Conservation (phyloP, 2,113 vertebrate genomes). For the Leiothrix lutea region DNA sequence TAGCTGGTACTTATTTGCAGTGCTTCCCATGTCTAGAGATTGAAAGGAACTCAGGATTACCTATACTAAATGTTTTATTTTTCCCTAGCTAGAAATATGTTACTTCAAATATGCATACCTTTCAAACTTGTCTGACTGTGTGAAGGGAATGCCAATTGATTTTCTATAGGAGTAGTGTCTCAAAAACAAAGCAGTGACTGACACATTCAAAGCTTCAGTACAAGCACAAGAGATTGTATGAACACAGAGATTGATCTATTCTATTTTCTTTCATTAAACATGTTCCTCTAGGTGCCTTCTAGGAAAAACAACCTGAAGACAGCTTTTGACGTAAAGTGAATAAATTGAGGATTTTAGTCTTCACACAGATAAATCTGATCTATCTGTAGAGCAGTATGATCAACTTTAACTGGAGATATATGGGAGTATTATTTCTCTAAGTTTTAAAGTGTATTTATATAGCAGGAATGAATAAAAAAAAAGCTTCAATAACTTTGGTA, state of each 20-base stretch:
- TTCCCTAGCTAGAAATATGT: background rate
- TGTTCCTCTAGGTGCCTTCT: background rate
- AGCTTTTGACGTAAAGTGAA: background rate
- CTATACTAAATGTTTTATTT: background rate
- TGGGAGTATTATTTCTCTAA: too few relatives aligned
- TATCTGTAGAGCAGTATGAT: background rate
- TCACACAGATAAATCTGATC: background rate
- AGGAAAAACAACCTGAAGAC: background rate
- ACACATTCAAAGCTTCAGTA: background rate
- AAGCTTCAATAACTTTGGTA: background rate
- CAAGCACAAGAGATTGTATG: background rate
- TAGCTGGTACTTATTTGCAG: background rate
- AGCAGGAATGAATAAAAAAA: background rate
- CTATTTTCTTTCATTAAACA: background rate
- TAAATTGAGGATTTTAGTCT: background rate
- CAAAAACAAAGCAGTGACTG: background rate
- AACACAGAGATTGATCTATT: background rate
- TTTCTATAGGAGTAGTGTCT: background rate
- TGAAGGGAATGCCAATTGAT: background rate
- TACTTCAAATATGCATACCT: background rate
- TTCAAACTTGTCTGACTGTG: background rate
- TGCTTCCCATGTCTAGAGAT: background rate
- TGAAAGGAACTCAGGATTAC: background rate
- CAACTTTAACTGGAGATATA: too few relatives aligned
- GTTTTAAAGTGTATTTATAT: background rate